phyloP scores from a whole-genome alignment of 2,888 invertebrate genomes.

The Limnephilus rhombicus region DNA sequence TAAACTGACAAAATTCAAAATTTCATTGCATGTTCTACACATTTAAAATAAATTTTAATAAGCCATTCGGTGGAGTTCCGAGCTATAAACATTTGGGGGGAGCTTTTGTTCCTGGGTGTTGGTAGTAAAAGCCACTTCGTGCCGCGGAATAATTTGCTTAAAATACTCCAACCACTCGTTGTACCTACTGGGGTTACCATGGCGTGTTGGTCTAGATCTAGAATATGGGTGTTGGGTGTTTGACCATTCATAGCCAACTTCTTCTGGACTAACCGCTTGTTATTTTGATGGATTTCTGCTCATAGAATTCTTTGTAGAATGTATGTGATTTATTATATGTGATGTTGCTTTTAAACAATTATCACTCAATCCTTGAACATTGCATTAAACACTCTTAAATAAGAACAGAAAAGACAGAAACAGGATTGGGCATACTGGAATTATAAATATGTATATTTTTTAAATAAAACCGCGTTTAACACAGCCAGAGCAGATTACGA shows the following conservation, averaged over 20 bases:
- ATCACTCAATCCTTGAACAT: no score
- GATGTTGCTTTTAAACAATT: no score
- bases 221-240: background rate
- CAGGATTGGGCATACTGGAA: no score
- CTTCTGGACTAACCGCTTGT: slow-evolving; percentile 17
- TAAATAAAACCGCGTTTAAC: no score
- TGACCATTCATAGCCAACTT: slow-evolving; percentile 12
- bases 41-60: slow-evolving; percentile 32
- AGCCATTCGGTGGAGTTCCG: background rate
- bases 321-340: no score
- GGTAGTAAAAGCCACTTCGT: slow-evolving; percentile 37
- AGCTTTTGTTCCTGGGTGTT: slow-evolving; percentile 15
- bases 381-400: no score
- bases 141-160: slow-evolving; percentile 37
- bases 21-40: slow-evolving; percentile 12
- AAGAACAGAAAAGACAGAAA: no score
- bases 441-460: no score
- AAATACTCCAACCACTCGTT: background rate
- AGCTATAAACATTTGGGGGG: slow-evolving; percentile 22
- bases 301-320: background rate
- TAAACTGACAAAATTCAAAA: background rate
- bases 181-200: background rate
- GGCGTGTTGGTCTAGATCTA: background rate
- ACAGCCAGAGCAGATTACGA: no score
- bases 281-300: background rate